Base-by-base conservation (phyloP, 2,797 vertebrate species). In the Aldrovandia affinis region DNA sequence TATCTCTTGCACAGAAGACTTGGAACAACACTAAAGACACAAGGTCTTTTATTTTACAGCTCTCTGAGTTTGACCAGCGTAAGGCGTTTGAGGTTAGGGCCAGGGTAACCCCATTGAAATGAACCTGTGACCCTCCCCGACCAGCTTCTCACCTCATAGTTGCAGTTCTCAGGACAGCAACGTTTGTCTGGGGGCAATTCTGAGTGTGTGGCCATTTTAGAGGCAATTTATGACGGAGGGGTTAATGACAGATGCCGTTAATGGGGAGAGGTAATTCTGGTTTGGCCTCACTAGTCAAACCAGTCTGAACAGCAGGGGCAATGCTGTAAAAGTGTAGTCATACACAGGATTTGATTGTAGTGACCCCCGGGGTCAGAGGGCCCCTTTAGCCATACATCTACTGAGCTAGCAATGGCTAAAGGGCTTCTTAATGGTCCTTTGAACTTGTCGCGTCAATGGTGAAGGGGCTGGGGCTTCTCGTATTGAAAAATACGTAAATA, bases 181-280 rank as follows among this genome's bases (percentile, higher is more conserved):
- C 28, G 68, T n/a, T 28, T 75, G 68, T 39, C 36, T 59, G 33
- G 57, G 25, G 70, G 70, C 73, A 78, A 25, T n/a, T 75, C 81
- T 33, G 52, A 50, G 77, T 50, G 22, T 52, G 57, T 78, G 75
- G 30, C 18, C 9, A 14, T 36, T 30, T 70, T 15, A 15, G 68
- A 39, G 68, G 68, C 15, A 15, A 12, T 28, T 44, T 3, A 8
- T 10, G n/a, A n/a, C n/a, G 20, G n/a, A 14, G 50, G 14, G 50
- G 78, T 47, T 50, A 47, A 50, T 80, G 42, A 80, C 52, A 8
- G 54, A 52, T n/a, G 15, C 50, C 9, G 18, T 6, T 55, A 9
- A 80, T n/a, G 3, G 14, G 18, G n/a, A 33, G 14, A 50, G 0
- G 14, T n/a, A 2, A 54, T 50, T 3, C 10, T 12, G n/a, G n/a